Percentiles rank a stretch among this genome's conserved stretches.
These are phyloP conservation scores for Plodia interpunctella DNA, from an alignment of 1,140 invertebrate genomes.

Conservation along the genomic window DNA sequence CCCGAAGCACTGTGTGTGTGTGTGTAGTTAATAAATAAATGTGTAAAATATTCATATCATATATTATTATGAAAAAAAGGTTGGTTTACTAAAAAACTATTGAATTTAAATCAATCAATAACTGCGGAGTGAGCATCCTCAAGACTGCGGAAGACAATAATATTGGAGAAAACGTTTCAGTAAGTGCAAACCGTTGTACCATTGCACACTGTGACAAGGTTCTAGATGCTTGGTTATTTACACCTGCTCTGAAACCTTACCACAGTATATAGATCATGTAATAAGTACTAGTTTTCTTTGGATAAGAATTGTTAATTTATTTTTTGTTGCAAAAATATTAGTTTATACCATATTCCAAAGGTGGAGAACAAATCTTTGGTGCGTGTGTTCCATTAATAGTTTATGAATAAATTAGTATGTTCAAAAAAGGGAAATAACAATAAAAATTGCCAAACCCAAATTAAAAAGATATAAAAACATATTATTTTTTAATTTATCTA, in stretches of 20 bases:
- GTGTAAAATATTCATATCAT: too few species aligned
- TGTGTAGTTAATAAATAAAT: too few species aligned
- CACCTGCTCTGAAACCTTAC: slow-evolving; percentile 5
- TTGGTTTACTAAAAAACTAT: background rate
- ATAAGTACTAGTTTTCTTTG: too few species aligned
- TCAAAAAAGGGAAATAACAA: background rate
- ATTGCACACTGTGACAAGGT: slow-evolving; percentile 6
- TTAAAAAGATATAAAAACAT: background rate
- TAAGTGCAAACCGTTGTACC: slow-evolving; percentile 43
- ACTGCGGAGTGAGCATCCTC: background rate
- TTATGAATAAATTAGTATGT: too few species aligned
- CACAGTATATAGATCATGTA: background rate
- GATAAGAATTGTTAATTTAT: too few species aligned
- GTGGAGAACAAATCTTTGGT: too few species aligned
- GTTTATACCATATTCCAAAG: too few species aligned
- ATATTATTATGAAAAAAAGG: background rate
- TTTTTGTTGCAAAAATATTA: too few species aligned
- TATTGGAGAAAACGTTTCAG: slow-evolving; percentile 17
- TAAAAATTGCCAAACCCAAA: background rate
- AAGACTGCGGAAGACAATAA: slow-evolving; percentile 9
- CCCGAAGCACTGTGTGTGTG: too few species aligned
- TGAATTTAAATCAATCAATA: slow-evolving; percentile 5
- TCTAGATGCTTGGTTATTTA: slow-evolving; percentile 8
- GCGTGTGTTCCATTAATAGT: too few species aligned
- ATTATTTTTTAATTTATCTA: background rate